Base-by-base conservation (phyloP, 2,888 invertebrate genomes). In the Halictus ligatus region DNA sequence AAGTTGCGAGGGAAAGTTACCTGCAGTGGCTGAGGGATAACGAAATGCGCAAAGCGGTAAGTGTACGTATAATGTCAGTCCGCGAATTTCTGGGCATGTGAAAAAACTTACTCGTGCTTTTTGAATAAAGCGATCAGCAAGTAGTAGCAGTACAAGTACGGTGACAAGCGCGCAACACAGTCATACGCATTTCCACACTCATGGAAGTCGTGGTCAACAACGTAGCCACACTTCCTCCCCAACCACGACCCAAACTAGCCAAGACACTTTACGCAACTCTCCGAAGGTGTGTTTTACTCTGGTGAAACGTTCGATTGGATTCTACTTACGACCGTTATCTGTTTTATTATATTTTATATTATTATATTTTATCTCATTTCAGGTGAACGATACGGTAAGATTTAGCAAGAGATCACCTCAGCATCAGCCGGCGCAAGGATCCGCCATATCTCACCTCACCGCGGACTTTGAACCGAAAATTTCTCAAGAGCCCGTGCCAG, bases 1-100 rank as follows among this genome's bases (percentile, higher is more conserved):
- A 98, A 95, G 97, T 98, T 15, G 98, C 98, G 8, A 96, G 98
- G 25, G 98, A 98, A 95, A 98, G 98, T 67, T 98, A 98, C 95
- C 96, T 98, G 75, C 98, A 98, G 94, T 98, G 97, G 97, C 95
- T 97, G 75, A 96, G 96, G 84, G 97, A 97, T 80, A 97, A 96
- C 92, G 96, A 97, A 94, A 96, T 96, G 92, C 95, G 96, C 87
- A 95, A 96, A 92, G 95, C 95, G 75, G 96, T 95, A 93, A 93
- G 94, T 92, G n/a, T 88, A 2, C 72, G 25, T 58, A 72, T 18
- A 29, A 81, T 77, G 58, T 84, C 25, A 35, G 5, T 71, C 7
- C 35, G 2, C 43, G 54, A 43, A 71, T 1, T 73, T 7, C 29
- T 60, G 48, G 18, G 18, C 48, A 60, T 75, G 48, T 15, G 78